phyloP scores from a whole-genome alignment of 2,113 vertebrate genomes.

The Caloenas nicobarica region DNA sequence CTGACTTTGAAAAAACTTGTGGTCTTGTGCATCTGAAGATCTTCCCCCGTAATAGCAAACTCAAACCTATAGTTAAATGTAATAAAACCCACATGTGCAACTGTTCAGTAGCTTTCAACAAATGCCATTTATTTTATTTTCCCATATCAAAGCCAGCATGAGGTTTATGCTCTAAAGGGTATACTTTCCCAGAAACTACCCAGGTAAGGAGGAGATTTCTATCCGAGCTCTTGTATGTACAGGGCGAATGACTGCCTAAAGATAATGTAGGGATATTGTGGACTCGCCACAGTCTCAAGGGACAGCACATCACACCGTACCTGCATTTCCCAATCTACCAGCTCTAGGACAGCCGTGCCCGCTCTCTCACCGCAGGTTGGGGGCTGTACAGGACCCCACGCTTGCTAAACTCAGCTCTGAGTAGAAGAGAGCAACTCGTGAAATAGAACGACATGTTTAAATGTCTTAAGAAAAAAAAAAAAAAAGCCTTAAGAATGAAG shows the following conservation, averaged over 20 bases:
- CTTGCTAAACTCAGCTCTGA: neutral
- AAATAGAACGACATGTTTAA: neutral
- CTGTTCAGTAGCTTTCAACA: neutral
- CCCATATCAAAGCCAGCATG: neutral
- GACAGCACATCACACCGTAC: neutral
- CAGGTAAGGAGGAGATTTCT: neutral
- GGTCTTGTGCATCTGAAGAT: neutral
- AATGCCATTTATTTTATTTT: neutral
- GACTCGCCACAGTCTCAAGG: neutral
- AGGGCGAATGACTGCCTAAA: neutral
- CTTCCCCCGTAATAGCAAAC: neutral
- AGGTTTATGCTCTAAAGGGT: neutral
- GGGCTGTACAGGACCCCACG: rapidly evolving
- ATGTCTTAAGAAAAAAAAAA: neutral
- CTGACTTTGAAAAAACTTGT: neutral
- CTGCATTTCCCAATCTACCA: no score
- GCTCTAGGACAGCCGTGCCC: neutral
- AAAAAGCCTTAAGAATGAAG: conserved; percentile 1
- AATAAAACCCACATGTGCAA: neutral
- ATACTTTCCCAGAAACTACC: neutral
- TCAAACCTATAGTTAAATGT: neutral
- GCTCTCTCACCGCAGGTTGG: rapidly evolving
- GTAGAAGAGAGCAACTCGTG: neutral
- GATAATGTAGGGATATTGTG: neutral
- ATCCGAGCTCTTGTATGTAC: no score